A percentile compares a stretch with the other conserved stretches of the same genome.
Evolutionary conservation across 1,140 invertebrate species (phyloP).

Genomic region (Galleria mellonella): DNA sequence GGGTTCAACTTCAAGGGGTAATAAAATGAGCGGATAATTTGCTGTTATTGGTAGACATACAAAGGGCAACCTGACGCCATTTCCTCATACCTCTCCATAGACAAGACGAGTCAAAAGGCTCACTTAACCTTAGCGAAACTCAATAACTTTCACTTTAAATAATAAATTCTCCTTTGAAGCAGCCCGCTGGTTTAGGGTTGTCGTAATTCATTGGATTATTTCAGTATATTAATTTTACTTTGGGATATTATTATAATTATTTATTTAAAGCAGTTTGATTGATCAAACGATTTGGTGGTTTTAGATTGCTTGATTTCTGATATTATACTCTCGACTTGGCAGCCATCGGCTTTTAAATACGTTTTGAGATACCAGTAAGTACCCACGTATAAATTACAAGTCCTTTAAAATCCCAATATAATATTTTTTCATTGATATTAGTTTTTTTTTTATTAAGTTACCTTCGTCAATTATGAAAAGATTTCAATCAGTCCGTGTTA

Average conservation of each 20-base stretch:
- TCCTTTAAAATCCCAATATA: not conserved
- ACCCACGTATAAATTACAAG: not conserved
- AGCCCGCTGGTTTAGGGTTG: constrained; percentile 50
- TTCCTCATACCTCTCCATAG: constrained; percentile 39
- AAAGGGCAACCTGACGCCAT: constrained; percentile 45
- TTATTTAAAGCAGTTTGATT: too few species aligned
- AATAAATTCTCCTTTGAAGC: constrained; percentile 66
- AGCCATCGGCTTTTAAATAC: too few species aligned
- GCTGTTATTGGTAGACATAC: constrained; percentile 40
- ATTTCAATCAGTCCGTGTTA: too few species aligned
- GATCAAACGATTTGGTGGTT: too few species aligned
- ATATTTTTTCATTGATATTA: too few species aligned
- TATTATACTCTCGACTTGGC: too few species aligned
- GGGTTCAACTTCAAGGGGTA: constrained; percentile 11
- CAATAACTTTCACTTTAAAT: constrained; percentile 71
- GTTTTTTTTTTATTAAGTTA: too few species aligned
- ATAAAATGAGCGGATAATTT: constrained; percentile 39
- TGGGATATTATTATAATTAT: not conserved
- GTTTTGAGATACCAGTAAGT: too few species aligned
- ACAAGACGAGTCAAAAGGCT: constrained; percentile 59
- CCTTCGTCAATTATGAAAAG: too few species aligned
- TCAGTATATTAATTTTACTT: constrained; percentile 3
- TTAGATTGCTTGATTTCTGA: too few species aligned
- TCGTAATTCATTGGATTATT: constrained; percentile 27
- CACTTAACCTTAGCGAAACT: constrained; percentile 71